Conservation (phyloP, 2,113 vertebrate genomes). For the Anser brachyrhynchus region DNA sequence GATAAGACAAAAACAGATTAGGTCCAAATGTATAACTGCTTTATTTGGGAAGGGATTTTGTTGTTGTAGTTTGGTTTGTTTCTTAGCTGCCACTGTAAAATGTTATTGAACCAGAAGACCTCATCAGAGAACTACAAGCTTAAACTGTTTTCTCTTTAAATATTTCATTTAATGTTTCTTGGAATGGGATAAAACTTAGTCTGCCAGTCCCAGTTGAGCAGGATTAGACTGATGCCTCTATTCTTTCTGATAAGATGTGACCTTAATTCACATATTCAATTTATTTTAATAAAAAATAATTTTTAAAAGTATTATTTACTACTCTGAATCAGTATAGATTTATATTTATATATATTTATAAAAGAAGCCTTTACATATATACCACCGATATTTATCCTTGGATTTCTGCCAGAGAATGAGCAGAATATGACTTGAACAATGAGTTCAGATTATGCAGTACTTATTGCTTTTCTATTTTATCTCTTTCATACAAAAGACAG, state of each 20-base stretch:
- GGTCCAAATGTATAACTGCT: background rate
- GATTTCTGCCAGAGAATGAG: background rate
- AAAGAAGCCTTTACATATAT: background rate
- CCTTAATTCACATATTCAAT: slow-evolving; percentile 5
- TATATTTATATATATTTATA: slow-evolving; percentile 13
- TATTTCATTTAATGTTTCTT: background rate
- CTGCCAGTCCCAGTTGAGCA: background rate
- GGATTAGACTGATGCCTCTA: background rate
- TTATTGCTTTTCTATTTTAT: slow-evolving; percentile 42
- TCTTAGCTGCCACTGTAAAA: background rate
- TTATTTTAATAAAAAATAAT: slow-evolving; percentile 3
- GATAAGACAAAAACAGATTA: background rate
- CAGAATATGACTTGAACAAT: slow-evolving; percentile 4
- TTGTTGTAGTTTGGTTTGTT: background rate
- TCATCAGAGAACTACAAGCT: background rate
- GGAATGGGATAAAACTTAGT: background rate
- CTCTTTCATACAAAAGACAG: slow-evolving; percentile 1
- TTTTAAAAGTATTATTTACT: background rate
- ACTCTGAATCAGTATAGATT: background rate
- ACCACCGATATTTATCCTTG: slow-evolving; percentile 3
- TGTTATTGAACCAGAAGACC: background rate
- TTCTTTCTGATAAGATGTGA: background rate
- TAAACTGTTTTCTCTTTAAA: background rate
- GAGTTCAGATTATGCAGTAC: slow-evolving; percentile 12
- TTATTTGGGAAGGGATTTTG: background rate